Base-by-base conservation (phyloP, 2,888 invertebrate species). In the Serripes groenlandicus region DNA sequence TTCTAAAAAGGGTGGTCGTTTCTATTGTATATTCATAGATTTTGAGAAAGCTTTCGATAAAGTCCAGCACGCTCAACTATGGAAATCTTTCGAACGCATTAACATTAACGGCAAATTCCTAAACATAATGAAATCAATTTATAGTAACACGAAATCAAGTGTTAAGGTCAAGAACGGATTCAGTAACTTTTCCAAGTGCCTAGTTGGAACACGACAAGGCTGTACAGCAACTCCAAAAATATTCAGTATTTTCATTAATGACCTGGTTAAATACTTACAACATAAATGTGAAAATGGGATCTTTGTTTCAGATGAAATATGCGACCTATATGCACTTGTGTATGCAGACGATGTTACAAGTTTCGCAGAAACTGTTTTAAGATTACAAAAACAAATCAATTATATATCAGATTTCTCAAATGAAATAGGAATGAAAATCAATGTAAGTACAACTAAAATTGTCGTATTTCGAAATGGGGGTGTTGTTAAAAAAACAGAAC, bases 11-110 rank as follows among this genome's bases (percentile, higher is more conserved):
- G 54, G 52, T 15, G 75, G 76, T 28, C n/a, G 76, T 52, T 56
- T 77, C n/a, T 73, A 81, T 49, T 62, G 62, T 28, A 52, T 73
- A 15, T 81, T 60, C 52, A 49, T 80, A n/a, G 75, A 75, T 56
- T 80, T 56, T 34, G 49, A 42, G 7, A 81, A 81, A 56, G 77
- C 81, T 1, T 81, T 74, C 28, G 81, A 77, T 62, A 74, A 37
- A 11, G 68, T 72, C 37, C 52, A 52, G 4, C 73, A 77, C 54
- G 18, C 15, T 42, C 28, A 70, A 42, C 54, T 81, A 15, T 74
- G 73, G 73, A 35, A 73, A 3, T 49, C 74, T 35, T 37, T 74
- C n/a, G 15, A 26, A 42, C 18, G 49, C 49, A 64, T 60, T n/a
- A 37, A 28, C 32, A 42, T 62, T 15, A 62, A 37, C 21, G 42